Percentiles rank a stretch among this genome's conserved stretches.
Evolutionary conservation across 64 coral and sea anemone genomes (phyloP).

Genomic region (Montipora efflorescens): DNA sequence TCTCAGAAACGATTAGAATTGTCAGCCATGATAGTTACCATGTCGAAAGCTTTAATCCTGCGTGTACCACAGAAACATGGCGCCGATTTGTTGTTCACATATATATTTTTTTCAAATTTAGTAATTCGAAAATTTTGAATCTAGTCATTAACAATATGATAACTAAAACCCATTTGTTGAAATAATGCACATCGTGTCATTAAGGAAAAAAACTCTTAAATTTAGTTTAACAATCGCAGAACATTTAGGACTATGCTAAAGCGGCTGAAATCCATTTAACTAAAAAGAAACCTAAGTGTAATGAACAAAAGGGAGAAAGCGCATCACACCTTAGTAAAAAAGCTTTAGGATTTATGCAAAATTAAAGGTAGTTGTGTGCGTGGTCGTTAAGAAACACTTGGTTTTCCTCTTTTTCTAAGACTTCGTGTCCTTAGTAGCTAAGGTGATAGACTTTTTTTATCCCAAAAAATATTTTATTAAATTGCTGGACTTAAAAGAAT

Average conservation of each 20-base stretch:
- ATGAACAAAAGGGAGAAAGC: not conserved
- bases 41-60: not conserved
- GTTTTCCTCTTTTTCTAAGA: not conserved
- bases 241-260: not conserved
- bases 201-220: not conserved
- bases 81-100: no score
- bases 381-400: not conserved
- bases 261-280: not conserved
- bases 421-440: not conserved
- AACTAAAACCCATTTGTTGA: not conserved
- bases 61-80: no score
- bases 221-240: not conserved
- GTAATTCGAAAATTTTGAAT: not conserved
- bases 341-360: not conserved
- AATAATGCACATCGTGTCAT: no score
- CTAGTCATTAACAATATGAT: no score
- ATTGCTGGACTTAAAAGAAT: no score
- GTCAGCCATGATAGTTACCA: no score
- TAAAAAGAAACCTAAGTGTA: not conserved
- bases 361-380: not conserved
- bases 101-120: no score
- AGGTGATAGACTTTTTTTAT: no score
- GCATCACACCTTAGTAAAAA: not conserved
- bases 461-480: no score
- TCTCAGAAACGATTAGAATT: no score